Percentiles rank a stretch among this genome's conserved stretches.
phyloP scores from a whole-genome alignment of 2,888 invertebrate species.

The Drosophila multiciliata region DNA sequence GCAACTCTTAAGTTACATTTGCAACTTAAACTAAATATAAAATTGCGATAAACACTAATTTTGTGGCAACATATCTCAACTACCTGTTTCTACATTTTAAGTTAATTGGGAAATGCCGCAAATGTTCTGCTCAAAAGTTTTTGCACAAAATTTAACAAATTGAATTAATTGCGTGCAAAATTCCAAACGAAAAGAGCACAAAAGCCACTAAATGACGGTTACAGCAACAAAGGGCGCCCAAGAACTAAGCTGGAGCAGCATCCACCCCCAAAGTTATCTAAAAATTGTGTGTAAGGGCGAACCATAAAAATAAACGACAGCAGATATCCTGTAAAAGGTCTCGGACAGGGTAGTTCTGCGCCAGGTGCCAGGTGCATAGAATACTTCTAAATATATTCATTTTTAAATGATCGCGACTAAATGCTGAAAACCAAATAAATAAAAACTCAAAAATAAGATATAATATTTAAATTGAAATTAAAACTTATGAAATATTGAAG shows the following conservation, averaged over 20 bases:
- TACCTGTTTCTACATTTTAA: constrained; percentile 20
- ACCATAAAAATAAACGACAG: constrained; percentile 1
- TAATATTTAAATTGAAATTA: background rate
- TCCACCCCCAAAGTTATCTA: constrained; percentile 30
- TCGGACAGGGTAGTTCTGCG: background rate
- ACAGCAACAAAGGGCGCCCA: background rate
- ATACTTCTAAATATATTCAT: background rate
- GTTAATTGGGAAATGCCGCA: constrained; percentile 25
- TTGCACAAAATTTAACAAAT: constrained; percentile 54
- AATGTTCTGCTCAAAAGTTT: constrained; percentile 38
- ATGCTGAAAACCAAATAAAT: background rate
- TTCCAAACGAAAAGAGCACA: constrained; percentile 43
- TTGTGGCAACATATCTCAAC: constrained; percentile 8
- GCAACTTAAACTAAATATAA: background rate
- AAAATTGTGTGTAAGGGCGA: constrained; percentile 21
- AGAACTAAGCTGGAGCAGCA: constrained; percentile 1
- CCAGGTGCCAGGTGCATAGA: background rate
- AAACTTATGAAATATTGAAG: too few relatives aligned
- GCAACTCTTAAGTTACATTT: background rate
- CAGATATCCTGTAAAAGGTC: constrained; percentile 22
- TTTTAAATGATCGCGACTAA: background rate
- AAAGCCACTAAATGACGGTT: constrained; percentile 63
- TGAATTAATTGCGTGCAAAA: constrained; percentile 68
- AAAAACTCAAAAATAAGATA: background rate
- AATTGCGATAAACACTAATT: background rate